Base-by-base conservation (phyloP, 2,888 invertebrate genomes). In the Lasioglossum vierecki region DNA sequence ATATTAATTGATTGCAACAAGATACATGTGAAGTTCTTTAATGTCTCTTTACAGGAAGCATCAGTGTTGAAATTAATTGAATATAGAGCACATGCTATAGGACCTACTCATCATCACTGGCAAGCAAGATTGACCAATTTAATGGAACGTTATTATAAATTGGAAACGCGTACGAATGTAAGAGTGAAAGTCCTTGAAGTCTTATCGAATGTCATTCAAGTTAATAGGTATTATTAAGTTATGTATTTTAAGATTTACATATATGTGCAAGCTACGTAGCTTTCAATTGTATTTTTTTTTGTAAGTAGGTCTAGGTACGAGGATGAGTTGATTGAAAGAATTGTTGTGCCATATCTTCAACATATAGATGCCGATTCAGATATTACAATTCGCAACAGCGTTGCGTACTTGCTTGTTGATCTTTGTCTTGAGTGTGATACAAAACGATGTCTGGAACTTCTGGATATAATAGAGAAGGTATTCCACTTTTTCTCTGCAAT, bases 301-400 rank as follows among this genome's bases (percentile, higher is more conserved):
- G 30, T 30, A 91, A 85, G 66, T 80, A 96, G 96, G 87, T 95
- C 95, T 70, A 94, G 95, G 84, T 97, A 97, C 94, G 98, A 98
- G 95, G 98, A 98, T 91, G 98, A 99, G 95, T 95, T 98, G 89
- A 96, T 98, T 74, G 98, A 98, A 95, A 95, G 97, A 85, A 97
- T 98, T 91, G 97, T 98, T 41, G 96, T 98, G 88, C 97, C 98
- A 9, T 96, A 97, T 93, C 96, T 98, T 93, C 95, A 96, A 81
- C 96, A 97, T 92, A 96, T 98, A 81, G 97, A 97, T 85, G 94
- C 94, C 77, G 98, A 98, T 95, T 95, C 96, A 0, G 98, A 98
- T 95, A 95, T 96, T 15, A 95, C 95, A 74, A 97, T 98, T 30
- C 95, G 98, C 41, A 96, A 96, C 83, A 95, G 96, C 15, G 96